A percentile compares a stretch with the other conserved stretches of the same genome.
These are phyloP conservation scores for Balaenoptera acutorostrata DNA, from an alignment of 2,113 vertebrate genomes.

Conservation along the genomic window DNA sequence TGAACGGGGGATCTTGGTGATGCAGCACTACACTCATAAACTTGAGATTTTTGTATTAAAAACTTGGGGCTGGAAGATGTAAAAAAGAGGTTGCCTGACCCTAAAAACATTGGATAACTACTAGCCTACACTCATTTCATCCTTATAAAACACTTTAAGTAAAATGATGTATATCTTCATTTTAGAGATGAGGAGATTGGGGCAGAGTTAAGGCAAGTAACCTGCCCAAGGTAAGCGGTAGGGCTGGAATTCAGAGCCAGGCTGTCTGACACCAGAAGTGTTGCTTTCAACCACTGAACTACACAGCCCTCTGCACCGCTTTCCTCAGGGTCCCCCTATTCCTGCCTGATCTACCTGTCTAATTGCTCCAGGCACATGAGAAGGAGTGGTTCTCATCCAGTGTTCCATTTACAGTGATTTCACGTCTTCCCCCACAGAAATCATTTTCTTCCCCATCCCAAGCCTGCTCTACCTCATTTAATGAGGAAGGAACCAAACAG, in stretches of 20 bases:
- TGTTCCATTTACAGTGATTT: not conserved
- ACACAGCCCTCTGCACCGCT: not conserved
- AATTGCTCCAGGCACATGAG: not conserved
- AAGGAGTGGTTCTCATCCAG: not conserved
- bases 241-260: not conserved
- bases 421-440: not conserved
- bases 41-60: not conserved
- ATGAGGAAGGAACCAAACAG: not conserved
- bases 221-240: not conserved
- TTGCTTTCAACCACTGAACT: not conserved
- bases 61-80: not conserved
- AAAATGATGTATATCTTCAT: not conserved
- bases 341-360: not conserved
- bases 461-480: not conserved
- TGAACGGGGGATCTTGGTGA: not conserved
- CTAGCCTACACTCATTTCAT: not conserved
- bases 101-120: not conserved
- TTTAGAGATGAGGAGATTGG: not conserved
- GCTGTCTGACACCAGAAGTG: not conserved
- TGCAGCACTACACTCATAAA: not conserved
- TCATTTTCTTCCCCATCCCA: not conserved
- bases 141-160: not conserved
- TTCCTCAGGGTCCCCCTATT: not conserved
- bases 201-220: not conserved
- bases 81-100: not conserved